Evolutionary conservation across 2,888 invertebrate species (phyloP).

Genomic region (Pristionchus fissidentatus): DNA sequence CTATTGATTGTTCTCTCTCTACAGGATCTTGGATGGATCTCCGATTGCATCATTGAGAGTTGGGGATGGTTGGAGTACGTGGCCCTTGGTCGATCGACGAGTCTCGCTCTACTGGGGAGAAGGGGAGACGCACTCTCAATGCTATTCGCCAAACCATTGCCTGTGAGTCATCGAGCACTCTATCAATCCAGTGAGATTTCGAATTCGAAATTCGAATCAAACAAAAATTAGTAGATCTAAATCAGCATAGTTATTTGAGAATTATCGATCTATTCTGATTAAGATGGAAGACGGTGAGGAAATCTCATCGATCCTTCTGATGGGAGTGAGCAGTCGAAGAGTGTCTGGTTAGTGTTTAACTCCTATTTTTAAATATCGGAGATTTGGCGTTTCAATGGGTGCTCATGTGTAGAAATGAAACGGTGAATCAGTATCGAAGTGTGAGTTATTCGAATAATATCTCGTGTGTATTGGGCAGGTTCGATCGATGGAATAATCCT

Average conservation of each 20-base stretch:
- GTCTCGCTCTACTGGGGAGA: slow-evolving; percentile 36
- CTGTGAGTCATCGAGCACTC: background rate
- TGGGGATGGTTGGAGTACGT: slow-evolving; percentile 47
- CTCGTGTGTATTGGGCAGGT: no score
- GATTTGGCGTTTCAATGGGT: no score
- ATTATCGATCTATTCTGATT: background rate
- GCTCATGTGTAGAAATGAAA: no score
- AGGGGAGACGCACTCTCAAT: slow-evolving; percentile 4
- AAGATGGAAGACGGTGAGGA: slow-evolving; percentile 46
- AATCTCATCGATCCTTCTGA: slow-evolving; percentile 35
- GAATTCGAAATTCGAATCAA: no score
- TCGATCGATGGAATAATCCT: slow-evolving; percentile 38
- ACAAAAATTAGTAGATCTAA: background rate
- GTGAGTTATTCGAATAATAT: no score
- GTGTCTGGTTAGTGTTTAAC: slow-evolving; percentile 32
- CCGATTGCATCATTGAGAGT: slow-evolving; percentile 39
- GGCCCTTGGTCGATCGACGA: slow-evolving; percentile 2
- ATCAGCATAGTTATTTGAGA: background rate
- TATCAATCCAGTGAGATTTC: no score
- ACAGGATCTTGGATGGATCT: slow-evolving; percentile 21
- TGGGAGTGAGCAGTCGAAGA: slow-evolving; percentile 39
- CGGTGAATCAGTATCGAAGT: no score
- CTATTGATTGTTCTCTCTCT: no score
- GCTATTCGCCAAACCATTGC: slow-evolving; percentile 31
- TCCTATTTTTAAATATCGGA: background rate